phyloP scores from a whole-genome alignment of 2,888 invertebrate species.

The Cheilosia urbana region DNA sequence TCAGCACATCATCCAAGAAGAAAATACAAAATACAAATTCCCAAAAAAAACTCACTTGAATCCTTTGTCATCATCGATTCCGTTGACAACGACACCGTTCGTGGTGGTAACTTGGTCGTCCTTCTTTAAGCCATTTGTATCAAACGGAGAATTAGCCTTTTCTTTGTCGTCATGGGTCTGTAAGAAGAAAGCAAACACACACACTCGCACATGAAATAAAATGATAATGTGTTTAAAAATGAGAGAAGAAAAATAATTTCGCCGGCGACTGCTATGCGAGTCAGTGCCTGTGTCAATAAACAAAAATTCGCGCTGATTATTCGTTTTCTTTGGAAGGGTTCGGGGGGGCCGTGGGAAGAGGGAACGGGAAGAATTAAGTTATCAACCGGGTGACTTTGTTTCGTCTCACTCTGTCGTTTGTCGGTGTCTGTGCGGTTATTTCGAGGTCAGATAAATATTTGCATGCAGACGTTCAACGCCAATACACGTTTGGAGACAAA shows the following conservation, averaged over 20 bases:
- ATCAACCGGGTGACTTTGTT: constrained; percentile 40
- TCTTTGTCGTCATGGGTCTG: constrained; percentile 85
- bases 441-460: constrained; percentile 70
- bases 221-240: constrained; percentile 8
- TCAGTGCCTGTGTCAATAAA: constrained; percentile 34
- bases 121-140: constrained; percentile 84
- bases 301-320: constrained; percentile 10
- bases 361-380: constrained; percentile 18
- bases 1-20: constrained; percentile 34
- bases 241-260: not conserved
- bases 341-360: not conserved
- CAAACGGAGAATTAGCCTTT: constrained; percentile 85
- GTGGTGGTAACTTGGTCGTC: constrained; percentile 85
- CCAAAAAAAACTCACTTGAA: constrained; percentile 90
- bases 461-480: constrained; percentile 16
- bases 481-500: too few relatives aligned
- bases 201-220: not conserved
- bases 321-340: constrained; percentile 1
- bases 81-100: constrained; percentile 87
- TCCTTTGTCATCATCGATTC: constrained; percentile 94
- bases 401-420: constrained; percentile 8
- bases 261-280: too few relatives aligned
- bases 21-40: constrained; percentile 10
- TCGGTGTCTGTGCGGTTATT: constrained; percentile 31
- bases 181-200: constrained; percentile 61